Base-by-base conservation (phyloP, 2,888 invertebrate species). In the Automeris io region DNA sequence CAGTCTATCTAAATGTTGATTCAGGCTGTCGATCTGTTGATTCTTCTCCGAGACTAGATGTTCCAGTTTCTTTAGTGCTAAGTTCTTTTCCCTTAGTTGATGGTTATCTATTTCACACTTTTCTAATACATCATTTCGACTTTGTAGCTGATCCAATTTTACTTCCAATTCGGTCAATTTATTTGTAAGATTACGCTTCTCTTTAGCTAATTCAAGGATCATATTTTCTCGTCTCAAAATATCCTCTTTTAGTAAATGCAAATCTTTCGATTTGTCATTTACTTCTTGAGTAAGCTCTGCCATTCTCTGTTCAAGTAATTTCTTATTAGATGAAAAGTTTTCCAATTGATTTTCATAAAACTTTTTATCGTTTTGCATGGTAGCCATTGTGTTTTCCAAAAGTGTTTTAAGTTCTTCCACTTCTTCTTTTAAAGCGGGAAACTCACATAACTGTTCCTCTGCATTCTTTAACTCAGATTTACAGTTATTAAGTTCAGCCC, bases 271-370 rank as follows among this genome's bases (percentile, higher is more conserved):
- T 49, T 82, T 87, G 35, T 90, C 89, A 31, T 64, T 77, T 2
- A 88, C 72, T 42, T 88, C 85, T 47, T 89, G 82, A 21, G 89
- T 88, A 21, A 89, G 71, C 51, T 90, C 89, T 0, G 85, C 75
- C 9, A 91, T 60, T 56, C 91, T 88, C 26, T 89, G 79, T 53
- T 88, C 88, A 5, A 89, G 71, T 37, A 88, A 66, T 18, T 68
- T 77, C 38, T 90, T 89, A 29, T 88, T 88, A 0, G 81, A 82
- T 1, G 87, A 74, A 43, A 86, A 81, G 39, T 83, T 75, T 25
- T 90, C 89, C 13, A 88, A 57, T 44, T 90, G 89, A 37, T 82
- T 85, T 41, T 88, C 88, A 39, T 89, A 90, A 48, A 88, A 90
- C 41, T 83, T 77, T 45, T 88, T 89, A 45, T 90, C 89, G 2